Base-by-base conservation (phyloP, 37 sponge, comb jelly and placozoan genomes). In the Spongilla lacustris region DNA sequence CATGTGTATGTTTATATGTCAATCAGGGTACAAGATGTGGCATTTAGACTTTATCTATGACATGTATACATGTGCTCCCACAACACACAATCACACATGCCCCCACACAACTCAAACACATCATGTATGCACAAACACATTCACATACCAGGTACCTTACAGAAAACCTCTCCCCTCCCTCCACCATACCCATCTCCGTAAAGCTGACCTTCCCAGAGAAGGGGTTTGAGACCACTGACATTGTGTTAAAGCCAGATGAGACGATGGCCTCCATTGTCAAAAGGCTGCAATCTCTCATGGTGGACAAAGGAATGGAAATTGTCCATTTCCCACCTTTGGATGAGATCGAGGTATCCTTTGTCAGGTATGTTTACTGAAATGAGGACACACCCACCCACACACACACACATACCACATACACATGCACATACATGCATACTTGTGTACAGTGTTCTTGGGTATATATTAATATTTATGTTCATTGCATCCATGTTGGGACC, bases 171-270 rank as follows among this genome's bases (percentile, higher is more conserved):
- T 84, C 92, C 31, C 78, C 58, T 50, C 92, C 92, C 48, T 66
- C 88, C 71, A 87, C 92, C 48, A 66, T 91, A 24, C 92, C 92
- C 22, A 30, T 91, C 32, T 79, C 83, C 66, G 81, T 91, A 28
- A 50, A 46, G 36, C 69, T 91, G 14, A 58, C 84, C 9, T 87
- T 91, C 13, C 92, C 92, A 41, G 75, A 87, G 26, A 86, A 77
- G 46, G 32, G 84, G 0, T 91, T 91, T 74, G 32, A 37, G 11
- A 84, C 84, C 48, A 17, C 50, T 28, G 84, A 87, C 21, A 81
- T 87, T 25, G 36, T 91, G 12, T 67, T 91, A 48, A 78, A 73
- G 26, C 92, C 92, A 17, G 84, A 83, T 49, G 92, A 91, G 69
- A 91, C 50, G 26, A 90, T 90, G 90, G 86, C 79, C 4, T n/a